phyloP scores from a whole-genome alignment of 2,113 vertebrate genomes.

The Orientallactaga bullata region DNA sequence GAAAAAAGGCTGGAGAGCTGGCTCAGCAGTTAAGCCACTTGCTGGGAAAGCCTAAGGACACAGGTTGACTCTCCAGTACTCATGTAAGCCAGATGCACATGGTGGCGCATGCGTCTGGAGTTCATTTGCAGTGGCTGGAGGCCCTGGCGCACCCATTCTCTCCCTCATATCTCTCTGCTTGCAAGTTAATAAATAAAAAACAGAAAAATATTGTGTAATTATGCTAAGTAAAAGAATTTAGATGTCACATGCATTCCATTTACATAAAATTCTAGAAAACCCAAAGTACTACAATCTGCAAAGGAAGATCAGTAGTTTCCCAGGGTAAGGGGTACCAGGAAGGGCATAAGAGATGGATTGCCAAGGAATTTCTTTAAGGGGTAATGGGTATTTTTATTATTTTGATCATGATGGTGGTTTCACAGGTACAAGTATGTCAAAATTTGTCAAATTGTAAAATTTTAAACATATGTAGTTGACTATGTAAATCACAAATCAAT shows the following conservation, averaged over 20 bases:
- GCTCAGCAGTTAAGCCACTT: too few species aligned
- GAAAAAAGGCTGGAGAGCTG: too few species aligned
- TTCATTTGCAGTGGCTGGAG: too few species aligned
- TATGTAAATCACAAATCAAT: not conserved
- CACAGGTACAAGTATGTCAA: not conserved
- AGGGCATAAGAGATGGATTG: not conserved
- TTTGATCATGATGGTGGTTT: not conserved
- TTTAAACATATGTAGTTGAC: not conserved
- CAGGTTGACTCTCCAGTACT: too few species aligned
- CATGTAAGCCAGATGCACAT: too few species aligned
- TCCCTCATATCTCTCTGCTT: too few species aligned
- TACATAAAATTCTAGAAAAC: not conserved
- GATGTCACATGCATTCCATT: not conserved
- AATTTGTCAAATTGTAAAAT: not conserved
- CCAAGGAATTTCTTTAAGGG: not conserved
- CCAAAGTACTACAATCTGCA: not conserved
- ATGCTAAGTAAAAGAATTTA: not conserved
- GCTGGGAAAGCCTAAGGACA: too few species aligned
- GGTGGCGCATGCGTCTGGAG: too few species aligned
- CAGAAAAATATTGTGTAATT: slow-evolving; percentile 16
- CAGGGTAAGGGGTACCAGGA: not conserved
- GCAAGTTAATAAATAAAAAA: not conserved
- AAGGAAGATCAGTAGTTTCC: not conserved
- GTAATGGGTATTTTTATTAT: not conserved
- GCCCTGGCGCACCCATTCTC: too few species aligned